phyloP scores from a whole-genome alignment of 2,888 invertebrate species.

The Melipona beecheii region DNA sequence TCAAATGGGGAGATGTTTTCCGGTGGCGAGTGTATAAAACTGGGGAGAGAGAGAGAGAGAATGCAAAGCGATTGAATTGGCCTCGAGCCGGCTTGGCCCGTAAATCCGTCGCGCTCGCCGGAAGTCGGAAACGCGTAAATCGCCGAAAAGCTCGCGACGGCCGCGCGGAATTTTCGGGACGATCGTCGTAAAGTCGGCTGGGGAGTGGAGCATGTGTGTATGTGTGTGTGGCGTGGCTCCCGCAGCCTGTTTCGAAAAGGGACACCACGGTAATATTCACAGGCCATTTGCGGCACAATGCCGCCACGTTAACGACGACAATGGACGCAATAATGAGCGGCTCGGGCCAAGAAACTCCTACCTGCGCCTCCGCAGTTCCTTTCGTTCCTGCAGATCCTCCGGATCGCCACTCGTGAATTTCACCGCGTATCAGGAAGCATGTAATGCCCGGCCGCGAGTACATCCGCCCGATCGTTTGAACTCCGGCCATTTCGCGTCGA shows the following conservation, averaged over 20 bases:
- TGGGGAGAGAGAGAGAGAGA: neutral
- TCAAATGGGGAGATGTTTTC: neutral
- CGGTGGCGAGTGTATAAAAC: neutral
- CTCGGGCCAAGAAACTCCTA: constrained; percentile 70
- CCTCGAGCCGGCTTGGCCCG: constrained; percentile 20
- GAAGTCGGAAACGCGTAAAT: constrained; percentile 75
- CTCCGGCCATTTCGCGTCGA: neutral
- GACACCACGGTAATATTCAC: constrained; percentile 69
- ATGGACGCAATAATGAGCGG: constrained; percentile 69
- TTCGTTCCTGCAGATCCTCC: constrained; percentile 7
- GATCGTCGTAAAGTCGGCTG: constrained; percentile 65
- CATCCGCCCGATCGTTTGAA: constrained; percentile 9
- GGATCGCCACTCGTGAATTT: constrained; percentile 33
- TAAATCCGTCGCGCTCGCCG: constrained; percentile 60
- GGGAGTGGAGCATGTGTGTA: constrained; percentile 23
- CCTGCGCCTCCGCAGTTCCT: constrained; percentile 54
- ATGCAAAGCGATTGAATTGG: constrained; percentile 17
- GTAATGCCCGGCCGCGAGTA: constrained; percentile 5
- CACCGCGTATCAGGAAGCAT: constrained; percentile 17
- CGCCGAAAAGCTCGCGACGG: constrained; percentile 63
- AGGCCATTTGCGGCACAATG: constrained; percentile 73
- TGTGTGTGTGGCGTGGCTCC: too few relatives aligned
- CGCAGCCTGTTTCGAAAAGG: constrained; percentile 40
- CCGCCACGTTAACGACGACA: constrained; percentile 73
- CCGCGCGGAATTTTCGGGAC: constrained; percentile 64